Evolutionary conservation across 2,113 vertebrate species (phyloP), one percentile per base, ranked within the genome.

Genomic region (Zosterops lateralis): DNA sequence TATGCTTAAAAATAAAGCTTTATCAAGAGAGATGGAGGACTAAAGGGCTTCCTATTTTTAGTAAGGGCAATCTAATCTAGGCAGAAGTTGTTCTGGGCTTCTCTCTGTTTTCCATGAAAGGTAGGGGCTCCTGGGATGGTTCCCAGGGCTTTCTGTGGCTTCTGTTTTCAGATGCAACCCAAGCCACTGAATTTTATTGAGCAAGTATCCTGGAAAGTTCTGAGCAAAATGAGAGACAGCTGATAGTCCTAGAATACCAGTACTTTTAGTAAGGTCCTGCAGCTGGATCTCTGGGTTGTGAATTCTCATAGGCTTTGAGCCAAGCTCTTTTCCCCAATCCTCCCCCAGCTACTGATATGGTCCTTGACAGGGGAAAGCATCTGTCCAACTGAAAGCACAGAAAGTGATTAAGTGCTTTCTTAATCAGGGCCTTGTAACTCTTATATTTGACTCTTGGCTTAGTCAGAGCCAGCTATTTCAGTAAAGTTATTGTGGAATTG

Each of bases 41-140:
- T 93, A 81, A 93, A 95, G 75, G 90, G 44, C n/a, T 95, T 88
- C 65, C 87, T 97, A 96, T 95, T 91, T 96, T 96, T 95, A 97
- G 95, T 84, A 77, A 92, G 75, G 72, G 72, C 87, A 95, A 92
- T 94, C 94, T 97, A 96, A 95, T 95, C 96, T 94, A 74, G 79
- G 91, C 40, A 95, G 82, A 95, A 93, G 82, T 75, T 92, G 79
- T 93, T 95, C 72, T 77, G 90, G 85, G 72, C 51, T 64, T 17
- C 84, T 73, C 84, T 94, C 56, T 1, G 11, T 91, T 83, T 95
- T 94, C 94, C 82, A 71, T 91, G 94, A 93, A 95, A 96, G 88
- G 92, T 94, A 92, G 91, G 87, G 67, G 48, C 87, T 92, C 79
- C 85, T 5, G 1, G 60, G 75, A 88, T 1, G 3, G 86, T 87